Percentiles rank a stretch among this genome's conserved stretches.
These are phyloP conservation scores for Pagrus major DNA, from an alignment of 2,113 vertebrate species.

Conservation along the genomic window DNA sequence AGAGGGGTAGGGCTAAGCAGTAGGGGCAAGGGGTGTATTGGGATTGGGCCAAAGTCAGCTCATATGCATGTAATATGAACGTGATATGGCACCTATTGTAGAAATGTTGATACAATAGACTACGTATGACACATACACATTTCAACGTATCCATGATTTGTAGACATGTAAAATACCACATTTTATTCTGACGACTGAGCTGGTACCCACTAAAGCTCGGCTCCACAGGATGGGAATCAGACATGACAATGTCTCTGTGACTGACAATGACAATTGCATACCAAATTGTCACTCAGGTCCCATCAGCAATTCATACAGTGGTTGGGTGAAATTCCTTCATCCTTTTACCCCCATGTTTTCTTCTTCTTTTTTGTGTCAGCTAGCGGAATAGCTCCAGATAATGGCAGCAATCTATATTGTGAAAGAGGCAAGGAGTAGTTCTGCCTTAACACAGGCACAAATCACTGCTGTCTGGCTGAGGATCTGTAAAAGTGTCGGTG, in stretches of 20 bases:
- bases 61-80: no score
- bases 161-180: no score
- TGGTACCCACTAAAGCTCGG: constrained; percentile 35
- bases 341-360: constrained; percentile 69
- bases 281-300: constrained; percentile 80
- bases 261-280: constrained; percentile 81
- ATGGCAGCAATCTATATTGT: constrained; percentile 83
- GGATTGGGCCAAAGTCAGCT: no score
- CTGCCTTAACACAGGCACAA: constrained; percentile 72
- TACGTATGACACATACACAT: no score
- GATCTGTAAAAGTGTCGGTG: constrained; percentile 68
- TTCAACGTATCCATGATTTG: no score
- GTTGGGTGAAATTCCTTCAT: constrained; percentile 79
- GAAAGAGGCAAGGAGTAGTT: constrained; percentile 73
- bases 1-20: no score
- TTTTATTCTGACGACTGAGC: no score
- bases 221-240: constrained; percentile 52
- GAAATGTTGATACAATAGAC: no score
- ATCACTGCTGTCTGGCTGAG: constrained; percentile 72
- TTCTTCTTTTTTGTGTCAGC: constrained; percentile 60
- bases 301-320: constrained; percentile 77
- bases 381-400: constrained; percentile 80
- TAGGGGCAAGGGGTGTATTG: no score
- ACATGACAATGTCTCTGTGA: constrained; percentile 68
- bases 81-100: no score